Evolutionary conservation across 2,113 vertebrate genomes (phyloP).

Genomic region (Nothoprocta perdicaria): DNA sequence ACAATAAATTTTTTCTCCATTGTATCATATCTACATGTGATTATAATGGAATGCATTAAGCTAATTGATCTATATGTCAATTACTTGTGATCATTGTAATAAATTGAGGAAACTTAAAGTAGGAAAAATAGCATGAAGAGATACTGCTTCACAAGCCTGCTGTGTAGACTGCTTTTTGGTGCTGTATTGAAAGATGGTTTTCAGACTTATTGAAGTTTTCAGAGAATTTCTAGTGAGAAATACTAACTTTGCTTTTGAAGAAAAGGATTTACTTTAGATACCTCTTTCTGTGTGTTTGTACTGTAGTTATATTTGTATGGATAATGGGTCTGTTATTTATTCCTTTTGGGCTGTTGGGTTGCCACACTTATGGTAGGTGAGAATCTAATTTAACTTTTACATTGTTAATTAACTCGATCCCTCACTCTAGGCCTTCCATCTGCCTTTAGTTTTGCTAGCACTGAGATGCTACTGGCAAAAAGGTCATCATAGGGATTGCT

Average conservation of each 20-base stretch:
- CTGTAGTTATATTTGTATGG: neutral
- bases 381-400: slow-evolving; percentile 31
- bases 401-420: neutral
- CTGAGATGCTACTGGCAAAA: neutral
- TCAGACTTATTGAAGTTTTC: neutral
- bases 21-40: neutral
- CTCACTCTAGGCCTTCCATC: slow-evolving; percentile 12
- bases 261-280: neutral
- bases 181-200: neutral
- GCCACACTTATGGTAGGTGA: neutral
- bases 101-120: neutral
- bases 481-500: neutral
- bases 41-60: neutral
- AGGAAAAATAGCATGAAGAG: neutral
- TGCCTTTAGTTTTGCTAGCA: neutral
- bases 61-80: neutral
- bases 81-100: neutral
- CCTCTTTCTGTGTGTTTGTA: neutral
- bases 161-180: neutral
- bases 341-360: neutral
- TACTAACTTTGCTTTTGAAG: neutral
- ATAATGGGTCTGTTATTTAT: neutral
- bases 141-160: neutral
- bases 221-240: neutral
- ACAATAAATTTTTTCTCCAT: neutral